These are phyloP conservation scores for Sarcophaga bullata DNA, from an alignment of 1,140 invertebrate species.

Conservation along the genomic window DNA sequence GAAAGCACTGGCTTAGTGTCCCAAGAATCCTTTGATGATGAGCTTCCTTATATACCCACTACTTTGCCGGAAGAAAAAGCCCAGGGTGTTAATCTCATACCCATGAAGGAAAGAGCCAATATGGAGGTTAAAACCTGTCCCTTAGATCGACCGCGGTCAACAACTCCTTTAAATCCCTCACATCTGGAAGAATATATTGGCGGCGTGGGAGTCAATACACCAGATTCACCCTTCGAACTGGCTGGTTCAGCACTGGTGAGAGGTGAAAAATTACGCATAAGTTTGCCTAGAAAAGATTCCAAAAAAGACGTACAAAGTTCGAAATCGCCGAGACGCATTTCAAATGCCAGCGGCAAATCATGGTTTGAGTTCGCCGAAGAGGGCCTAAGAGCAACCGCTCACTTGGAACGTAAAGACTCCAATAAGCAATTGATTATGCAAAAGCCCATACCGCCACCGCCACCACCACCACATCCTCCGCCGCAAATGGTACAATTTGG, in stretches of 20 bases:
- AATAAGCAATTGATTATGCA: conserved; percentile 55
- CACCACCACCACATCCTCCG: conserved; percentile 19
- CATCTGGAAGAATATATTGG: conserved; percentile 78
- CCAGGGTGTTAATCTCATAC: conserved; percentile 81
- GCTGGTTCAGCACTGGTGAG: conserved; percentile 51
- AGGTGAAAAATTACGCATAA: conserved; percentile 76
- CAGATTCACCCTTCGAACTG: conserved; percentile 41
- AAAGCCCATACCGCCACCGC: conserved; percentile 38
- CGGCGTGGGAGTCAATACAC: conserved; percentile 55
- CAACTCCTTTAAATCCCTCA: conserved; percentile 81
- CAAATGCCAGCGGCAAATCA: conserved; percentile 67
- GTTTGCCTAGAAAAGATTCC: conserved; percentile 72
- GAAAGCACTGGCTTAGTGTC: conserved; percentile 81
- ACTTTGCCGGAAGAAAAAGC: conserved; percentile 85
- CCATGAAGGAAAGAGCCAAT: conserved; percentile 78
- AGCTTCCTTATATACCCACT: conserved; percentile 87
- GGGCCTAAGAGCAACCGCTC: conserved; percentile 64
- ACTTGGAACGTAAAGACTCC: conserved; percentile 60
- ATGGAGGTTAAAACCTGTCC: conserved; percentile 81
- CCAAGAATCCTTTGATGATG: conserved; percentile 87
- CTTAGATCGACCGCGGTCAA: conserved; percentile 86
- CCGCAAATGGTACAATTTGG: conserved; percentile 10
- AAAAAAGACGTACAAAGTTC: conserved; percentile 55
- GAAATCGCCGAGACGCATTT: conserved; percentile 67
- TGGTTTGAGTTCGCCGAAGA: conserved; percentile 75